Conservation (phyloP, 2,113 vertebrate species). For the Picathartes gymnocephalus region DNA sequence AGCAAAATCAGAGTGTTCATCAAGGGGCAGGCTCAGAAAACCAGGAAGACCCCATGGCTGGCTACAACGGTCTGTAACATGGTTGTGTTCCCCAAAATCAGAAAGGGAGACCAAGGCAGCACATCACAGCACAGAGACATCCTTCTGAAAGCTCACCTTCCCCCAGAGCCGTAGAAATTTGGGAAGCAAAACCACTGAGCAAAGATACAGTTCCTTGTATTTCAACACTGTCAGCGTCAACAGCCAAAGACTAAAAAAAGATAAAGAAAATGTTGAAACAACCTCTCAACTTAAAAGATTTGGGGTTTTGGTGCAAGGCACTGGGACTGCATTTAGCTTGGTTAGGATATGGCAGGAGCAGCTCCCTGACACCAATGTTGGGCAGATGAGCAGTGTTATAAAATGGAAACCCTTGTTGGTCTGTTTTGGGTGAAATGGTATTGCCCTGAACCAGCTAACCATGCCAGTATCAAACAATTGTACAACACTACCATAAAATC, state of each 20-base stretch:
- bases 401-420: background rate
- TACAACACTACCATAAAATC: background rate
- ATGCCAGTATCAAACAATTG: background rate
- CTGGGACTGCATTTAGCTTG: background rate
- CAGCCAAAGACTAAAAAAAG: background rate
- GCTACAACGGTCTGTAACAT: background rate
- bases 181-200: background rate
- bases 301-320: background rate
- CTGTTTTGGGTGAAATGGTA: background rate
- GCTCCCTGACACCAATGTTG: background rate
- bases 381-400: background rate
- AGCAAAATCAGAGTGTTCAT: background rate
- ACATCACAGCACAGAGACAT: background rate
- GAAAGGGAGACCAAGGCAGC: background rate
- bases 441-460: background rate
- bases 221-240: fast-evolving
- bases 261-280: background rate
- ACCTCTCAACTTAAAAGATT: background rate
- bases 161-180: background rate
- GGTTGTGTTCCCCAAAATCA: fast-evolving
- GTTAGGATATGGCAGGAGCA: background rate
- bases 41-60: background rate
- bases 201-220: background rate
- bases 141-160: background rate
- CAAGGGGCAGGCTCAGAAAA: background rate